phyloP scores from a whole-genome alignment of 2,797 vertebrate genomes.

The Hippocampus kuda region DNA sequence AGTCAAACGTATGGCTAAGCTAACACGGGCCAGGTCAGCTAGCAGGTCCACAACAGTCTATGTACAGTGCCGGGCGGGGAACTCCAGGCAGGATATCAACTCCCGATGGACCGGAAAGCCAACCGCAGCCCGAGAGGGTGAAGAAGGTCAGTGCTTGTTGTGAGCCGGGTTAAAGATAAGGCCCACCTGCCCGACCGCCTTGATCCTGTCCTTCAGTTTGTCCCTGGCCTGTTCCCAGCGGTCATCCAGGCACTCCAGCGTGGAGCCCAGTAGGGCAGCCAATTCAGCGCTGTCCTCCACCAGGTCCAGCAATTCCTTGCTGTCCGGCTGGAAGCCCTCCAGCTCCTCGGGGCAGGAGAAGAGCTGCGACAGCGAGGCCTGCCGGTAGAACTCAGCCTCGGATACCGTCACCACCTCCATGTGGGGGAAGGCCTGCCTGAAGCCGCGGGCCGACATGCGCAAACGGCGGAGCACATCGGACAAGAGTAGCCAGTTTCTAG shows the following conservation, averaged over 20 bases:
- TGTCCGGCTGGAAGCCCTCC: slow-evolving; percentile 82
- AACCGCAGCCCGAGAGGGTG: slow-evolving; percentile 18
- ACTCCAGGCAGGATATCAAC: slow-evolving; percentile 41
- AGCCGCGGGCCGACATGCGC: slow-evolving; percentile 81
- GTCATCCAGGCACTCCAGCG: slow-evolving; percentile 81
- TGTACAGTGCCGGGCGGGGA: slow-evolving; percentile 49
- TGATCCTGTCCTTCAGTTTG: slow-evolving; percentile 71
- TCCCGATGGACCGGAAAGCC: slow-evolving; percentile 39
- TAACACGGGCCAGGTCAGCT: slow-evolving; percentile 46
- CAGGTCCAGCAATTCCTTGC: slow-evolving; percentile 87
- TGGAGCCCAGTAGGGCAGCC: slow-evolving; percentile 82
- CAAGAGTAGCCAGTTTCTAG: slow-evolving; percentile 87
- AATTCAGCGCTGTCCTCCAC: slow-evolving; percentile 87
- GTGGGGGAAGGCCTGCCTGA: slow-evolving; percentile 80
- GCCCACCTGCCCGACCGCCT: slow-evolving; percentile 42
- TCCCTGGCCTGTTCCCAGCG: slow-evolving; percentile 56
- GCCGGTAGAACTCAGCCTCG: slow-evolving; percentile 86
- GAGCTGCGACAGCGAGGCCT: slow-evolving; percentile 85
- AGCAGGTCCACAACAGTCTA: slow-evolving; percentile 42
- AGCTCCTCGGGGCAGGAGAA: slow-evolving; percentile 83
- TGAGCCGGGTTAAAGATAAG: slow-evolving; percentile 51
- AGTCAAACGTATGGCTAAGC: slow-evolving; percentile 45
- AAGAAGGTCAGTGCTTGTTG: slow-evolving; percentile 26
- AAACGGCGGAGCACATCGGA: slow-evolving; percentile 83
- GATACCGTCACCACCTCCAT: slow-evolving; percentile 86